Evolutionary conservation across 2,797 vertebrate species (phyloP).

Genomic region (Triplophysa yarkandensis): DNA sequence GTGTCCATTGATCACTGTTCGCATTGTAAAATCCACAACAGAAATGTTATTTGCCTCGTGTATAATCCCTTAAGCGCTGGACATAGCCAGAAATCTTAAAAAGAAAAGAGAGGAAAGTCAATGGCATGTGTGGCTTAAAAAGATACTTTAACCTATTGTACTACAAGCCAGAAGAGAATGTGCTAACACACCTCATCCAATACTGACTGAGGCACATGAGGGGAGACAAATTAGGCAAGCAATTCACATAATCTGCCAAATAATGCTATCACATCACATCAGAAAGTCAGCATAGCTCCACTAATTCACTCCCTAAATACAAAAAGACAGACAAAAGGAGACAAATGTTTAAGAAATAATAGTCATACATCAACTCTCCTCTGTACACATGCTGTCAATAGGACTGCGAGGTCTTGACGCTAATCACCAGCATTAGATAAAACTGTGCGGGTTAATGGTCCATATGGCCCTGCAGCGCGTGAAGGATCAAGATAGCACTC

Average conservation of each 20-base stretch:
- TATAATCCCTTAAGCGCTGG: background rate
- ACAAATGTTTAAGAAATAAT: constrained; percentile 43
- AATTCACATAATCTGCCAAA: constrained; percentile 38
- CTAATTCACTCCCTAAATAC: constrained; percentile 39
- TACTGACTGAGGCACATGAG: constrained; percentile 21
- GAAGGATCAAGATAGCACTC: constrained; percentile 60
- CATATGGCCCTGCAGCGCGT: constrained; percentile 52
- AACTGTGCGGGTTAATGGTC: constrained; percentile 62
- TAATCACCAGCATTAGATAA: constrained; percentile 60
- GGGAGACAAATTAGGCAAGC: constrained; percentile 39
- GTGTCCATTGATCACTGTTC: background rate
- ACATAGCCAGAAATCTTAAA: background rate
- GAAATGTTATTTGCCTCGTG: background rate
- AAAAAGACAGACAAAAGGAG: constrained; percentile 49
- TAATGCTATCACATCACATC: constrained; percentile 46
- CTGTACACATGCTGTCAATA: constrained; percentile 23
- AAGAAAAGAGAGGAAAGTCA: background rate
- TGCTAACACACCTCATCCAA: constrained; percentile 24
- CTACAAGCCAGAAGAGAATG: constrained; percentile 6
- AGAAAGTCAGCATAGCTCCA: constrained; percentile 44
- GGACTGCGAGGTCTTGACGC: constrained; percentile 43
- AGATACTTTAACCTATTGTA: constrained; percentile 30
- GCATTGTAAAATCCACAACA: background rate
- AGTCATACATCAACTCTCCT: constrained; percentile 36
- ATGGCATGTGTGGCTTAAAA: background rate